Evolutionary conservation across 2,888 invertebrate species (phyloP).

Genomic region (Resseliella maxima): DNA sequence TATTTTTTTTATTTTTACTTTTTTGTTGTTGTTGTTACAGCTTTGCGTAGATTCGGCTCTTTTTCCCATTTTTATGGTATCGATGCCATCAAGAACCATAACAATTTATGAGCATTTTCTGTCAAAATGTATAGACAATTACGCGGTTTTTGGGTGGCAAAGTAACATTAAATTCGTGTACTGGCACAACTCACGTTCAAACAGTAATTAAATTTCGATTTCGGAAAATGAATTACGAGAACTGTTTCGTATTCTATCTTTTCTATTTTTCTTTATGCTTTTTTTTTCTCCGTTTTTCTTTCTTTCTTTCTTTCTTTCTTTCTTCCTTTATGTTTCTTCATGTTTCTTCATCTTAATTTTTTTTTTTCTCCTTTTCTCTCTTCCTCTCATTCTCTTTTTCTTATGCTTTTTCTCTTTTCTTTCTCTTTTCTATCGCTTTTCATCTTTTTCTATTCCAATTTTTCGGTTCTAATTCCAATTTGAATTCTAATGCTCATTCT

Average conservation of each 20-base stretch:
- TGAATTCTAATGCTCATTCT: no score
- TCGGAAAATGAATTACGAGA: slow-evolving; percentile 16
- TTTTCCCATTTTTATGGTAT: no score
- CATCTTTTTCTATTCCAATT: no score
- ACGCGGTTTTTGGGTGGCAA: not conserved
- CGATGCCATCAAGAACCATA: not conserved
- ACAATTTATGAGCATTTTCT: slow-evolving; percentile 29
- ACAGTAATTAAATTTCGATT: slow-evolving; percentile 37
- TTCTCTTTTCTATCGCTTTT: no score
- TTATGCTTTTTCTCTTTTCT: no score
- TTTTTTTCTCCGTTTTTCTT: no score
- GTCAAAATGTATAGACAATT: slow-evolving; percentile 15
- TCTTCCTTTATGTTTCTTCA: not conserved
- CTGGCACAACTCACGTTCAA: not conserved
- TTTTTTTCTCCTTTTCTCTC: no score
- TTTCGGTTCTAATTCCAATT: no score
- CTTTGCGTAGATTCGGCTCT: no score
- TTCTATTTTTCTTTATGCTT: no score
- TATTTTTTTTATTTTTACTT: not conserved
- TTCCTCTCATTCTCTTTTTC: not conserved
- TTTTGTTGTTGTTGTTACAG: not conserved
- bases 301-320: no score
- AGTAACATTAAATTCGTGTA: not conserved
- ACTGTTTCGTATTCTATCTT: not conserved
- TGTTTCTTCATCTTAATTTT: no score